Evolutionary conservation across 2,888 invertebrate genomes (phyloP), one percentile per base, ranked within the genome.

Genomic region (Amaurobius ferox): DNA sequence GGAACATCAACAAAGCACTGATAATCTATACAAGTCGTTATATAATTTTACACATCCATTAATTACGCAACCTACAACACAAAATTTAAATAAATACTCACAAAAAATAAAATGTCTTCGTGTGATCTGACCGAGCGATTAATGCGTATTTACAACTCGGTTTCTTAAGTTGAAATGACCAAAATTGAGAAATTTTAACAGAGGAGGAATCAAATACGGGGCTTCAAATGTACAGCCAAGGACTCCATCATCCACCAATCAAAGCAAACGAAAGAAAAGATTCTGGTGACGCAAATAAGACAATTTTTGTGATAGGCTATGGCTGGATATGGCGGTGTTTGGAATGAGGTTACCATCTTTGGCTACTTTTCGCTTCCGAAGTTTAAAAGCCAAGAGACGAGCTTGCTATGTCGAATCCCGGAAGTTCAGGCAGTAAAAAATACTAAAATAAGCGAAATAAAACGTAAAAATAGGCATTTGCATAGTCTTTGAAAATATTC

Each of bases 81-180:
- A 35, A 40, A 30, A 3, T 26, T 1, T 16, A 16, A 55, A 30
- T 26, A 19, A 67, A 72, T 78, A 85, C 83, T 85, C 67, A 85
- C 83, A 85, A 85, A 73, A 67, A 85, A 77, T 71, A 77, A 85
- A 72, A 72, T 40, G 72, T 67, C 70, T 68, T 67, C 64, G 67
- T 67, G 61, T 77, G 72, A 64, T 66, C 48, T 44, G 44, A 85
- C 83, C 83, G 83, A 85, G 83, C 77, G 83, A 77, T 85, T 77
- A 30, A 77, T 85, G 83, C 83, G 83, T 85, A 85, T 85, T 85
- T 85, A 85, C 83, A 85, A 77, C 83, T 85, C 83, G 83, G 83
- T 77, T 66, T 77, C 39, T 72, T 77, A 66, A 70, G 62, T 71
- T 85, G 66, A 85, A 77, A 85, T 85, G 77, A 71, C 71, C 70